These are phyloP conservation scores for Drosophila repleta DNA, from an alignment of 1,140 invertebrate genomes.

Conservation along the genomic window DNA sequence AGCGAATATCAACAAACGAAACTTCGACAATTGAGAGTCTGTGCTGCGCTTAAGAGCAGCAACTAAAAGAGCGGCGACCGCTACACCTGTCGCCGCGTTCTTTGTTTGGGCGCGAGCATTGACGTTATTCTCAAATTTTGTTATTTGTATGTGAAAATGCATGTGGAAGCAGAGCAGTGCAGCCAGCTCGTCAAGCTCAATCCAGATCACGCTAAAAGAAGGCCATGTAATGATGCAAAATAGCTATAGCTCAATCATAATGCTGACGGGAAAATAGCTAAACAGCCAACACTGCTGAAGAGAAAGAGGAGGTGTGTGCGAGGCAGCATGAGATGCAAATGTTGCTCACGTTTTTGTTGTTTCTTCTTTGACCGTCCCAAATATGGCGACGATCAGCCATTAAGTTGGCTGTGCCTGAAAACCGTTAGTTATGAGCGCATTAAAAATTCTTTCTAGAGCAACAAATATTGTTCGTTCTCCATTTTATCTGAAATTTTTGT, in stretches of 20 bases:
- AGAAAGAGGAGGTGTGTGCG: too few species aligned
- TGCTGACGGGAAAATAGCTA: too few species aligned
- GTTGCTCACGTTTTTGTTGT: constrained; percentile 18
- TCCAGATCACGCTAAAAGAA: too few species aligned
- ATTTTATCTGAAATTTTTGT: too few species aligned
- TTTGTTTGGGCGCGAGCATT: constrained; percentile 23
- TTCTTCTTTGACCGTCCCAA: constrained; percentile 7
- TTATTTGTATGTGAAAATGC: constrained; percentile 31
- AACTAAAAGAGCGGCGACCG: constrained; percentile 23
- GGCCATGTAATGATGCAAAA: too few species aligned
- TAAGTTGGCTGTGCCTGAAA: constrained; percentile 4
- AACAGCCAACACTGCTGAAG: too few species aligned
- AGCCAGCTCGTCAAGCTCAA: too few species aligned
- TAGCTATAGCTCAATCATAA: too few species aligned
- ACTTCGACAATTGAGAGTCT: constrained; percentile 22
- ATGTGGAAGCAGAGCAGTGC: too few species aligned
- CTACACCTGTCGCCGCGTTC: constrained; percentile 20
- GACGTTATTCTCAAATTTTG: constrained; percentile 14
- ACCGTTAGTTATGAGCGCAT: constrained; percentile 4
- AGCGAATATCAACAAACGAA: constrained; percentile 48
- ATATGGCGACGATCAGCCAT: constrained; percentile 13
- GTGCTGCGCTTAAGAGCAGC: constrained; percentile 37
- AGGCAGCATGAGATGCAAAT: background rate
- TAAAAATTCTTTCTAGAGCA: background rate
- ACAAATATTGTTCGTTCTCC: background rate